A percentile compares a stretch with the other conserved stretches of the same genome.
These are phyloP conservation scores for Blastomussa wellsi DNA, from an alignment of 92 coral and sea anemone species.

Conservation along the genomic window DNA sequence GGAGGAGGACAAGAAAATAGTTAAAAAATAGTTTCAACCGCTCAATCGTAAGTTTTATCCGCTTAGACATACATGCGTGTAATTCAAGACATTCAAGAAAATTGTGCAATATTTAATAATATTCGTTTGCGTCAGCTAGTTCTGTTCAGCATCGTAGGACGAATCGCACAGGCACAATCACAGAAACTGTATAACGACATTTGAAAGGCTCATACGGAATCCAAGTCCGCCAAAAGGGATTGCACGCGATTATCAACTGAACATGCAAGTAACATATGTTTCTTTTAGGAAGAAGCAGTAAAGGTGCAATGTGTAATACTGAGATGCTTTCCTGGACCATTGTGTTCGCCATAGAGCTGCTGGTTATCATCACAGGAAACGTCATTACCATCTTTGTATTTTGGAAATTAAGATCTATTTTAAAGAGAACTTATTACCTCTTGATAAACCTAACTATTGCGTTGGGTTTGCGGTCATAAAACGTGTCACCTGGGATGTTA, in stretches of 20 bases:
- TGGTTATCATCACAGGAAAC: conserved; percentile 47
- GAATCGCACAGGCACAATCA: not conserved
- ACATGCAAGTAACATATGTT: not conserved
- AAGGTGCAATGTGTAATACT: not conserved
- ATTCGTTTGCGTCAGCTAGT: no score
- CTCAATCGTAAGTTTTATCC: no score
- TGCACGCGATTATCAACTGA: no score
- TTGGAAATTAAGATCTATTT: conserved; percentile 33
- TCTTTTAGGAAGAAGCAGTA: not conserved
- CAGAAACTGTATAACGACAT: no score
- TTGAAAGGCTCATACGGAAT: no score
- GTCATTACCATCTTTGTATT: conserved; percentile 48
- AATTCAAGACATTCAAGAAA: no score
- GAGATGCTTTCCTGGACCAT: conserved; percentile 31
- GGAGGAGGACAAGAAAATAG: no score
- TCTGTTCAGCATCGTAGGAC: no score
- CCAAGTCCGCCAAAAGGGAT: no score
- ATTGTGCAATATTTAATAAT: no score
- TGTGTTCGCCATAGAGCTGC: conserved; percentile 36
- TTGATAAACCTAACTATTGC: conserved; percentile 53
- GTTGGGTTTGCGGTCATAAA: conserved; percentile 29
- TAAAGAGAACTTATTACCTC: conserved; percentile 44
- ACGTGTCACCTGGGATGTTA: not conserved
- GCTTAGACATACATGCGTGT: no score
- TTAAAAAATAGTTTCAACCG: no score